A percentile compares a stretch with the other conserved stretches of the same genome.
phyloP scores from a whole-genome alignment of 2,113 vertebrate species.

The Calonectris borealis region DNA sequence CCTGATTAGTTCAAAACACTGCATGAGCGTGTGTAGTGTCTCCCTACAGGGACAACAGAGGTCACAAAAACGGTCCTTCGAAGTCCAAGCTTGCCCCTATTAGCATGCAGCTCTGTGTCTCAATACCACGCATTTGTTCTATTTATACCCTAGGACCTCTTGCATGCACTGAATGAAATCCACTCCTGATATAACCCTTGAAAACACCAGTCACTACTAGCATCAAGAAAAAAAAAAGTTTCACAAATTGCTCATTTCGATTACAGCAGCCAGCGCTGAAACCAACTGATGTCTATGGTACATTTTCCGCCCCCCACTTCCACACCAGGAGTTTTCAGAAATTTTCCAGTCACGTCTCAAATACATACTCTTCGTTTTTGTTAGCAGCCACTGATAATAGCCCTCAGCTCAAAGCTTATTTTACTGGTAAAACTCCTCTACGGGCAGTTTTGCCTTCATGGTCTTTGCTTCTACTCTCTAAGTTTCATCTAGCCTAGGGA shows the following conservation, averaged over 20 bases:
- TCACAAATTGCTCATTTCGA: background rate
- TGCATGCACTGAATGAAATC: background rate
- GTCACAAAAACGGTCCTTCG: background rate
- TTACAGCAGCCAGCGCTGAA: background rate
- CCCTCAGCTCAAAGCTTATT: background rate
- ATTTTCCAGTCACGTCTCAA: background rate
- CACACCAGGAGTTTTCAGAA: background rate
- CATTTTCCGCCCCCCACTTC: too few relatives aligned
- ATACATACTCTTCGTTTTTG: background rate
- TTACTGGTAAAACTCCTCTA: background rate
- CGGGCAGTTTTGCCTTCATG: fast-evolving
- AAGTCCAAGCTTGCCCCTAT: background rate
- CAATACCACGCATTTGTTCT: background rate
- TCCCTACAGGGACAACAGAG: background rate
- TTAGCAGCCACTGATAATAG: background rate
- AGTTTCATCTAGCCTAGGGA: background rate
- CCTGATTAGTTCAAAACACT: background rate
- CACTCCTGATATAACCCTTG: background rate
- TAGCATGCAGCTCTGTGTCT: background rate
- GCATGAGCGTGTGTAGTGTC: background rate
- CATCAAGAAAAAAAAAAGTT: background rate
- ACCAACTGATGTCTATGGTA: background rate
- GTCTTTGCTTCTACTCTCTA: background rate
- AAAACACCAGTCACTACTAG: background rate
- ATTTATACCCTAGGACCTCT: background rate